Evolutionary conservation across 2,113 vertebrate genomes (phyloP), one percentile per base, ranked within the genome.

Genomic region (Cromileptes altivelis): DNA sequence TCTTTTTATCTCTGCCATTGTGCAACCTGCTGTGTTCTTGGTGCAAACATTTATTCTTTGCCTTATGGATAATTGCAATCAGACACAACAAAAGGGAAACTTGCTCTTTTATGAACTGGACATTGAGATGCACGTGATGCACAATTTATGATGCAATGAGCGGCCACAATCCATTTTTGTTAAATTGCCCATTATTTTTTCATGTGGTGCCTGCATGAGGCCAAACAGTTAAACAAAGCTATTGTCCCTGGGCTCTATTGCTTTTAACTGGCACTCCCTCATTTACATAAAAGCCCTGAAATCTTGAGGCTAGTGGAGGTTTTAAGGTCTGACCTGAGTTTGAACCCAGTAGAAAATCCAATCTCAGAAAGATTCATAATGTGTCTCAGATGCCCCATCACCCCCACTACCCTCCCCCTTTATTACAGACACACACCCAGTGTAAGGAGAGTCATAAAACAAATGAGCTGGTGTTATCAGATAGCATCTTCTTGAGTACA

Each of bases 261-360:
- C 17, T 19, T 67, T 64, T 62, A 65, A 47, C 37, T 45, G n/a
- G 63, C 69, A 76, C 14, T 33, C 23, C 18, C 65, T 71, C 15
- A 75, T 90, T 72, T 77, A 33, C 79, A 79, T 80, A 58, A 72
- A 85, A 80, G 23, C 64, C 55, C 25, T n/a, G 75, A 27, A 67
- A 13, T 61, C 25, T 10, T 1, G n/a, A 76, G 23, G 37, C 21
- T 19, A 40, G 75, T 12, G 25, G 27, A 52, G 81, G 55, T 75
- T 72, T 17, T 23, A 77, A 49, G 69, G 78, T 75, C 69, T 92
- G 92, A 94, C 89, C 92, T 37, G 63, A 55, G 87, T 63, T 85
- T 94, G 90, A 94, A 92, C 93, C 87, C 83, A 53, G 61, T 85
- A 82, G 15, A 52, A 78, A 87, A 91, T 80, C 85, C 91, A 84